A percentile compares a stretch with the other conserved stretches of the same genome.
Conservation (phyloP, 2,113 vertebrate species). For the Hystrix cristata region DNA sequence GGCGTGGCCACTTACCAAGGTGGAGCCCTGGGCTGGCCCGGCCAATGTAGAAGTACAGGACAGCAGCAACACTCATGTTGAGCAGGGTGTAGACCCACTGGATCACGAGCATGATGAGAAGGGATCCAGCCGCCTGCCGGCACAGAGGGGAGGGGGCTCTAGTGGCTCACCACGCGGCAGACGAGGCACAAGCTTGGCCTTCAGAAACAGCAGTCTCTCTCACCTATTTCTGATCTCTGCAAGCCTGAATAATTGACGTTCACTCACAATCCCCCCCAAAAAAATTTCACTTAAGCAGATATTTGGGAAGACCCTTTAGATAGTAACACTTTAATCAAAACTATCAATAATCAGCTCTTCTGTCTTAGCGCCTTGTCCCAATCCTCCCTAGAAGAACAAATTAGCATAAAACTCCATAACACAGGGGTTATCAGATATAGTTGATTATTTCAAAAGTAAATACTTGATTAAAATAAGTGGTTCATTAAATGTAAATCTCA, state of each 20-base stretch:
- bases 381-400: background rate
- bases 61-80: slow-evolving; percentile 91
- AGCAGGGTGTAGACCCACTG: slow-evolving; percentile 96
- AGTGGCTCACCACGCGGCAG: background rate
- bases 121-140: slow-evolving; percentile 91
- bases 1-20: slow-evolving; percentile 88
- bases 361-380: background rate
- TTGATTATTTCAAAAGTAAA: slow-evolving; percentile 54
- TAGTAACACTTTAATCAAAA: slow-evolving; percentile 34
- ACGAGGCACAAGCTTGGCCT: background rate
- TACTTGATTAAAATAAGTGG: slow-evolving; percentile 53
- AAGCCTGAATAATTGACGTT: background rate
- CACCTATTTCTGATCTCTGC: background rate
- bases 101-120: slow-evolving; percentile 97
- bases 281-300: background rate
- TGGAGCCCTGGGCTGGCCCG: slow-evolving; percentile 95
- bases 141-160: background rate
- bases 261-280: background rate
- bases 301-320: background rate
- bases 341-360: background rate
- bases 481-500: slow-evolving; percentile 51
- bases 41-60: slow-evolving; percentile 97
- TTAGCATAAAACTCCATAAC: slow-evolving; percentile 32
- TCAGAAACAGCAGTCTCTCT: background rate
- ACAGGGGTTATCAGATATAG: background rate